phyloP scores from a whole-genome alignment of 2,113 vertebrate genomes.

The Anolis carolinensis region DNA sequence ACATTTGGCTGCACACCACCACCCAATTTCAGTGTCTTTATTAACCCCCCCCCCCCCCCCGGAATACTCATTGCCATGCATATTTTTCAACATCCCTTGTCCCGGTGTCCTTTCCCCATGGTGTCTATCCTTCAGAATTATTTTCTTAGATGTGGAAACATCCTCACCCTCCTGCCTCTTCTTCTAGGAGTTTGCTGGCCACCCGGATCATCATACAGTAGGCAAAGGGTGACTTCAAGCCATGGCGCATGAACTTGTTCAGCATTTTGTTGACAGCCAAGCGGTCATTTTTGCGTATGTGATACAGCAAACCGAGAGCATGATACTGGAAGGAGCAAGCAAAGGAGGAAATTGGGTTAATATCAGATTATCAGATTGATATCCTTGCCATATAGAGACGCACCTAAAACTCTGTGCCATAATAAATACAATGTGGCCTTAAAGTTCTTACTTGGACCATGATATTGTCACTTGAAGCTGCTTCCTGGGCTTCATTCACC shows the following conservation, averaged over 20 bases:
- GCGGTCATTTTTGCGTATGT: conserved; percentile 81
- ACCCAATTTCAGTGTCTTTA: not conserved
- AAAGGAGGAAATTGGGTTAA: not conserved
- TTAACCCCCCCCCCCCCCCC: too few species aligned
- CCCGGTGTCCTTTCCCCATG: too few species aligned
- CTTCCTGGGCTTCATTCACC: conserved; percentile 86
- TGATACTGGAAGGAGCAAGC: conserved; percentile 73
- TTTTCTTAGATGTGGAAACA: not conserved
- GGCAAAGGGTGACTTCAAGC: conserved; percentile 83
- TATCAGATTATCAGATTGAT: too few species aligned
- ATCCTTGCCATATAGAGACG: not conserved
- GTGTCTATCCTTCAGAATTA: not conserved
- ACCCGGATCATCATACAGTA: conserved; percentile 85
- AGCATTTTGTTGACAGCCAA: conserved; percentile 85
- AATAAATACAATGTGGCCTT: fast-evolving
- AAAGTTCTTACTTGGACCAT: conserved; percentile 81
- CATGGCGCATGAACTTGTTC: conserved; percentile 81
- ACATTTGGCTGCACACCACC: not conserved
- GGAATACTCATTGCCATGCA: not conserved
- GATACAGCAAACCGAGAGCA: conserved; percentile 83
- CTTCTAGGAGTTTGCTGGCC: conserved; percentile 83
- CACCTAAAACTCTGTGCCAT: conserved; percentile 1
- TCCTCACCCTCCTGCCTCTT: conserved; percentile 79
- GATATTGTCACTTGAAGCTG: conserved; percentile 83
- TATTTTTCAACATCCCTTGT: not conserved